Evolutionary conservation across 2,797 vertebrate species (phyloP).

Genomic region (Prunella strophiata): DNA sequence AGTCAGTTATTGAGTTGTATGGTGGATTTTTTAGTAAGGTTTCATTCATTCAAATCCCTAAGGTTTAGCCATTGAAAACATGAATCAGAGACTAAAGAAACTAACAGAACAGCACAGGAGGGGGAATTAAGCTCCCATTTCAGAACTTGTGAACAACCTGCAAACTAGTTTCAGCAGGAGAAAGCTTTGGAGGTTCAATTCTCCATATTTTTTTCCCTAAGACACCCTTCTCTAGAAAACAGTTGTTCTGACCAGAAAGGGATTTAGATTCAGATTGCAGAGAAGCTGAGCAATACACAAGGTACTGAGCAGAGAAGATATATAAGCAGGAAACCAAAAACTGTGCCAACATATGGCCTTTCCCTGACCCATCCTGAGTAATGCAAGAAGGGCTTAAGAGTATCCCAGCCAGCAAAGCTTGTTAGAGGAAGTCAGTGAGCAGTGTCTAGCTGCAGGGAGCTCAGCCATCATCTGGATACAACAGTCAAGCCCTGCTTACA

Average conservation of each 20-base stretch:
- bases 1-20: not conserved
- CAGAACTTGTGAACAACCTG: not conserved
- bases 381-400: not conserved
- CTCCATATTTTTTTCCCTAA: rapidly evolving
- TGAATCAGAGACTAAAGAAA: not conserved
- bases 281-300: not conserved
- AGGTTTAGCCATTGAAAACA: not conserved
- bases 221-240: not conserved
- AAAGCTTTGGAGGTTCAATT: not conserved
- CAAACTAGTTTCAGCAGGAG: not conserved
- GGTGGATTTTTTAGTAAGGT: not conserved
- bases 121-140: not conserved
- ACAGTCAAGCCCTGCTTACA: not conserved
- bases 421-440: constrained; percentile 19
- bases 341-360: not conserved
- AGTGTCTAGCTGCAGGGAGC: not conserved
- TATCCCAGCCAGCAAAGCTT: not conserved
- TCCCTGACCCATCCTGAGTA: not conserved
- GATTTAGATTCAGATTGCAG: not conserved
- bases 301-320: not conserved
- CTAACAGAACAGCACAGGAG: not conserved
- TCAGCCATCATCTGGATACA: not conserved
- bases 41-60: not conserved
- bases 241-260: not conserved
- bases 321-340: not conserved